phyloP scores from a whole-genome alignment of 2,888 invertebrate species.

The Ditylenchus weischeri region DNA sequence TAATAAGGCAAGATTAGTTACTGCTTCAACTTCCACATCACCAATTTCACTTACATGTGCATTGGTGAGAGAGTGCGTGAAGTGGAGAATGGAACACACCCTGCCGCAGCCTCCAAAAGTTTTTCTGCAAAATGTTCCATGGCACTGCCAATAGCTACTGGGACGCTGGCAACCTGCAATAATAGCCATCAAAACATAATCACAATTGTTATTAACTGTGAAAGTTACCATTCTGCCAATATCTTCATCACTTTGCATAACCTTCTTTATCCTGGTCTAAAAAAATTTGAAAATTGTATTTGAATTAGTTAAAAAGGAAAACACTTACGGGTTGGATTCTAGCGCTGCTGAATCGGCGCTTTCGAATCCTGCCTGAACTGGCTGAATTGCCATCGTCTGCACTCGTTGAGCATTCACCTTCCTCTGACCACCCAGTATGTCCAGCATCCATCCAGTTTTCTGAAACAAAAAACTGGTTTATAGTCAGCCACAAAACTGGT shows the following conservation, averaged over 20 bases:
- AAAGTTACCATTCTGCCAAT: constrained; percentile 87
- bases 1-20: too few relatives aligned
- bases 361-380: constrained; percentile 43
- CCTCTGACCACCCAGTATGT: constrained; percentile 2
- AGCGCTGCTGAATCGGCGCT: constrained; percentile 53
- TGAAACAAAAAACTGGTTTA: too few relatives aligned
- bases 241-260: constrained; percentile 99
- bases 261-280: constrained; percentile 84
- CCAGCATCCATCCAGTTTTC: too few relatives aligned
- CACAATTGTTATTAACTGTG: background rate
- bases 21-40: too few relatives aligned
- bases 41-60: constrained; percentile 44
- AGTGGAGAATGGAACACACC: constrained; percentile 30
- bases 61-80: constrained; percentile 50
- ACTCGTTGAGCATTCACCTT: constrained; percentile 14
- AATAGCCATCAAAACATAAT: background rate
- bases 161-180: constrained; percentile 75
- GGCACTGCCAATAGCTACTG: constrained; percentile 76
- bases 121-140: constrained; percentile 59
- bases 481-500: too few relatives aligned
- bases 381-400: constrained; percentile 3
- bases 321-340: constrained; percentile 53
- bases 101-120: constrained; percentile 42
- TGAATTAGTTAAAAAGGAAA: background rate
- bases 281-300: constrained; percentile 13